Evolutionary conservation across 2,797 vertebrate species (phyloP).

Genomic region (Tiaroga cobitis): DNA sequence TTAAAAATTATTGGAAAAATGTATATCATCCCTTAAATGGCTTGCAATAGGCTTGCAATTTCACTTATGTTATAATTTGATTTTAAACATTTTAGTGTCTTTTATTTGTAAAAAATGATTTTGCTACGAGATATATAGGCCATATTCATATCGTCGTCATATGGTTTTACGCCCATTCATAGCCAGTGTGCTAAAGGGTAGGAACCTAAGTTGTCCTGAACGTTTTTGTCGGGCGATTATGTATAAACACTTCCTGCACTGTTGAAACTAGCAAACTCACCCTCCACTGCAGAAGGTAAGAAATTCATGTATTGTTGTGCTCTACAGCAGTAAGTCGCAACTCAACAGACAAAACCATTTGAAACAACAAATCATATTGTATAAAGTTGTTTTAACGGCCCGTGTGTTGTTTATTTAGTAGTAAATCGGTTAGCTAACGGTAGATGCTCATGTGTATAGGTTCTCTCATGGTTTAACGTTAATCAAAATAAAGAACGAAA

Average conservation of each 20-base stretch:
- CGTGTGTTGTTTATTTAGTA: background rate
- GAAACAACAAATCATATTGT: background rate
- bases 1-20: background rate
- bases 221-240: constrained; percentile 34
- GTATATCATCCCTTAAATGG: background rate
- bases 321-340: background rate
- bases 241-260: constrained; percentile 67
- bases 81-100: background rate
- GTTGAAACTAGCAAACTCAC: constrained; percentile 83
- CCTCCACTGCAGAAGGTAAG: constrained; percentile 71
- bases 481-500: background rate
- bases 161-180: background rate
- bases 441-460: constrained; percentile 24
- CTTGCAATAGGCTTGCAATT: background rate
- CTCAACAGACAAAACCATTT: background rate
- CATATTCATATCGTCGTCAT: background rate
- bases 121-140: background rate
- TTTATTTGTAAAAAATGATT: background rate
- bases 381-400: background rate
- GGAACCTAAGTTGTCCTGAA: constrained; percentile 32
- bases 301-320: background rate
- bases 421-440: constrained; percentile 27
- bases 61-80: background rate
- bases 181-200: background rate
- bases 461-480: background rate